Base-by-base conservation (phyloP, 2,888 invertebrate genomes). In the Cancer borealis region DNA sequence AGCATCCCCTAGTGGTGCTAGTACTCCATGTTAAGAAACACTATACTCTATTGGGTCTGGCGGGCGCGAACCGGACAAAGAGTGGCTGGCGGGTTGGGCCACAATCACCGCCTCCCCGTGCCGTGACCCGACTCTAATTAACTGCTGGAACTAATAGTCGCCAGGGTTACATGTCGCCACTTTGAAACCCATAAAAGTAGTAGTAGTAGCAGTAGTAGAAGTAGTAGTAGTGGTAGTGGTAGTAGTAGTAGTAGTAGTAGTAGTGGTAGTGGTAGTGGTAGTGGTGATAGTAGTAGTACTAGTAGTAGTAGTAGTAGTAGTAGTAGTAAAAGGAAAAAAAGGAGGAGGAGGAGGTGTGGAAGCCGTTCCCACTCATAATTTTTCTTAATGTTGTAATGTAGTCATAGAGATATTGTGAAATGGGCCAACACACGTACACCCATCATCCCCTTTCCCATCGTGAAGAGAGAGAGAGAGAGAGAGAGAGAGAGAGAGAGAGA, bases 131-230 rank as follows among this genome's bases (percentile, higher is more conserved):
- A 30, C 30, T 12, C 10, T 30, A 79, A 79, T 79, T 79, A 79
- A 79, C 30, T 79, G 79, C 30, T 79, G 79, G 79, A 79, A 79
- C 79, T 79, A 79, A 79, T 79, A 30, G 30, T 26, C 30, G 79
- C 12, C 26, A 12, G 30, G 21, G 79, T 79, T 79, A 79, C 79
- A 30, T 79, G 79, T 30, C 30, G 79, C 21, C 30, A 30, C 79
- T 30, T 79, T 79, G 66, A 66, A n/a, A 66, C n/a, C 66, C 66
- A 66, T 88, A 88, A 47, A 46, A 88, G 88, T 88, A 45, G 88
- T 88, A 88, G 88, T 88, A 88, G 88, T 88, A 45, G 88, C 39
- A 30, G 87, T 87, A 30, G 87, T 87, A 87, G 87, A 2, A 87
- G 87, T 87, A 30, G 87, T 87, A 30, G 87, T 87, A 30, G 87